phyloP scores from a whole-genome alignment of 2,113 vertebrate species.

The Tragelaphus imberbis region DNA sequence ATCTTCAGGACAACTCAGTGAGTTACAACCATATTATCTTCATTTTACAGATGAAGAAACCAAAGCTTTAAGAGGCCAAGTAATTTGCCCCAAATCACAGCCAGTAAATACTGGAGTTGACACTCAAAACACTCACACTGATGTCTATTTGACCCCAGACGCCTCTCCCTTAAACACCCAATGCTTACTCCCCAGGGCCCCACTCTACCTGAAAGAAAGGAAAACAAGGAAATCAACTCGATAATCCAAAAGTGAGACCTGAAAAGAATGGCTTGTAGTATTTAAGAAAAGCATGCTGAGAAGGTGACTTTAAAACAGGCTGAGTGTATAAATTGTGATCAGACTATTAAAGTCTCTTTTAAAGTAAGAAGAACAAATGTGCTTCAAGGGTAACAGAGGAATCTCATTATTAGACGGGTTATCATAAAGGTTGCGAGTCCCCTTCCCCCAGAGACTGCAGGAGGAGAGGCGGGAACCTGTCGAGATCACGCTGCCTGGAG shows the following conservation, averaged over 20 bases:
- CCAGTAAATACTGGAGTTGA: neutral
- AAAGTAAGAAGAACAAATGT: constrained; percentile 4
- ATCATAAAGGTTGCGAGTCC: neutral
- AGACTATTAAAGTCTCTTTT: neutral
- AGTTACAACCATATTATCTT: neutral
- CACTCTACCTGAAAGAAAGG: neutral
- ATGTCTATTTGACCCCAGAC: neutral
- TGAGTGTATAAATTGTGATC: neutral
- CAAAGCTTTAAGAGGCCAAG: neutral
- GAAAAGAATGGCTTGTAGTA: neutral
- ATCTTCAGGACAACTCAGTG: neutral
- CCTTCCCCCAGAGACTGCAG: neutral
- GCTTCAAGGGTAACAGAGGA: neutral
- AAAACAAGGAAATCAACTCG: neutral
- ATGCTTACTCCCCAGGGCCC: neutral
- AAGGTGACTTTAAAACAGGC: constrained; percentile 7
- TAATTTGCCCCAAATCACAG: neutral
- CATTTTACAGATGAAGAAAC: neutral
- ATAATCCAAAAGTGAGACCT: neutral
- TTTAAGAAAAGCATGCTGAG: neutral
- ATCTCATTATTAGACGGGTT: neutral
- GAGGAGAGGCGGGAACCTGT: neutral
- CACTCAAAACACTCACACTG: neutral
- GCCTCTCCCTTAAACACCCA: neutral
- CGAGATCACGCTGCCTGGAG: neutral